Evolutionary conservation across 2,888 invertebrate species (phyloP).

Genomic region (Tetrapedia diversipes): DNA sequence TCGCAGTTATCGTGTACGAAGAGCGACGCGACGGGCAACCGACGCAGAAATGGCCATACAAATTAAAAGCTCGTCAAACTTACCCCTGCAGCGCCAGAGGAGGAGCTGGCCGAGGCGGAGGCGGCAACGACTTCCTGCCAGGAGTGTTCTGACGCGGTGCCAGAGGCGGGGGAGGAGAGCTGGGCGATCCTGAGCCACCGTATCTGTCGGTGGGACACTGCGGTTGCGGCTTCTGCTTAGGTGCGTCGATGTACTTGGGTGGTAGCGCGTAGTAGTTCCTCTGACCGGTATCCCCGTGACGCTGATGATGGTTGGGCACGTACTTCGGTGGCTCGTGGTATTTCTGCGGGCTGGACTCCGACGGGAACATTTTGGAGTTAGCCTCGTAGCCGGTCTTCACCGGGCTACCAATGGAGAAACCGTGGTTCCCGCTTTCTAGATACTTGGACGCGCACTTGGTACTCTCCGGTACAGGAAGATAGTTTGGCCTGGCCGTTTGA

Average conservation of each 20-base stretch:
- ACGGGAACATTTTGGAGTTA: slow-evolving; percentile 70
- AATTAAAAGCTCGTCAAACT: slow-evolving; percentile 51
- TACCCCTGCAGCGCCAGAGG: slow-evolving; percentile 75
- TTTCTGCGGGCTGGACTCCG: slow-evolving; percentile 74
- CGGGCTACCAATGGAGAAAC: slow-evolving; percentile 70
- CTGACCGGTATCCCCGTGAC: slow-evolving; percentile 63
- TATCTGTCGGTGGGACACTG: slow-evolving; percentile 73
- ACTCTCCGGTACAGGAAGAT: slow-evolving; percentile 63
- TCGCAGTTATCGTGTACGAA: background rate
- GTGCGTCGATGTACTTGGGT: slow-evolving; percentile 75
- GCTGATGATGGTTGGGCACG: slow-evolving; percentile 70
- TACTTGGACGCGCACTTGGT: slow-evolving; percentile 62
- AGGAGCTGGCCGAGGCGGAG: slow-evolving; percentile 80
- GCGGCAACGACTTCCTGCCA: slow-evolving; percentile 78
- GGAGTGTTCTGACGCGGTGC: slow-evolving; percentile 79
- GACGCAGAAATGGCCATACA: background rate
- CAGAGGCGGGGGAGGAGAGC: slow-evolving; percentile 78
- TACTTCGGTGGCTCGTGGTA: slow-evolving; percentile 79
- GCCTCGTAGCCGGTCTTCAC: slow-evolving; percentile 78
- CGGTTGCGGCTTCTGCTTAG: slow-evolving; percentile 73
- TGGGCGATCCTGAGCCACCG: slow-evolving; percentile 63
- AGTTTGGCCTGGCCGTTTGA: slow-evolving; percentile 67
- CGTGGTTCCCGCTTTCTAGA: slow-evolving; percentile 54
- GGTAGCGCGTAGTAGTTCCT: slow-evolving; percentile 75
- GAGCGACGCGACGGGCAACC: slow-evolving; percentile 1